phyloP scores from a whole-genome alignment of 2,113 vertebrate species.

The Neolamprologus kungweensis region DNA sequence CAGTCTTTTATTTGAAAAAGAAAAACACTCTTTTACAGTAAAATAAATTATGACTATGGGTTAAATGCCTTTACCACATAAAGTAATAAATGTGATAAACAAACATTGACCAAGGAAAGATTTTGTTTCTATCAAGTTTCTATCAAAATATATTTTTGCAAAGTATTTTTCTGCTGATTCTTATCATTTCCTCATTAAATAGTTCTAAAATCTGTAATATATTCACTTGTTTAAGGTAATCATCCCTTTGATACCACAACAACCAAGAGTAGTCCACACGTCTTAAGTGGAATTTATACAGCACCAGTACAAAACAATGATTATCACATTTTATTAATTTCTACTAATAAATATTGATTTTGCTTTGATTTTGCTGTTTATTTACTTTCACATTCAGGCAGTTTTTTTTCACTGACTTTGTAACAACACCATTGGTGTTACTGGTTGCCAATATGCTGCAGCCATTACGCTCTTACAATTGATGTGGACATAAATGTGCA shows the following conservation, averaged over 20 bases:
- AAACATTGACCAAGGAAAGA: neutral
- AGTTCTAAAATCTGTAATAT: neutral
- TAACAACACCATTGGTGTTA: neutral
- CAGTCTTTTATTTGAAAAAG: neutral
- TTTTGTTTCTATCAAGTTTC: neutral
- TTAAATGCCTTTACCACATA: neutral
- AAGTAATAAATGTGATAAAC: neutral
- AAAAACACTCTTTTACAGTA: neutral
- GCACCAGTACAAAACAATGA: neutral
- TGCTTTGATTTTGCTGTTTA: neutral
- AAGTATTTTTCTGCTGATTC: neutral
- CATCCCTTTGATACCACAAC: neutral
- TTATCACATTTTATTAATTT: neutral
- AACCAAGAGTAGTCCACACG: fast-evolving
- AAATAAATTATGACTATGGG: neutral
- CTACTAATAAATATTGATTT: neutral
- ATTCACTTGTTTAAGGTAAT: neutral
- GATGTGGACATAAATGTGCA: neutral
- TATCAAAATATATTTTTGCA: neutral
- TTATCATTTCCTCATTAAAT: neutral
- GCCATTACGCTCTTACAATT: neutral
- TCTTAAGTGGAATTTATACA: neutral
- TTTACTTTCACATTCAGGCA: neutral
- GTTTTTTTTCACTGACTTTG: neutral
- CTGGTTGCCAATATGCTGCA: neutral